Evolutionary conservation across 2,797 vertebrate species (phyloP), one percentile per base, ranked within the genome.

Genomic region (Eptatretus atami): DNA sequence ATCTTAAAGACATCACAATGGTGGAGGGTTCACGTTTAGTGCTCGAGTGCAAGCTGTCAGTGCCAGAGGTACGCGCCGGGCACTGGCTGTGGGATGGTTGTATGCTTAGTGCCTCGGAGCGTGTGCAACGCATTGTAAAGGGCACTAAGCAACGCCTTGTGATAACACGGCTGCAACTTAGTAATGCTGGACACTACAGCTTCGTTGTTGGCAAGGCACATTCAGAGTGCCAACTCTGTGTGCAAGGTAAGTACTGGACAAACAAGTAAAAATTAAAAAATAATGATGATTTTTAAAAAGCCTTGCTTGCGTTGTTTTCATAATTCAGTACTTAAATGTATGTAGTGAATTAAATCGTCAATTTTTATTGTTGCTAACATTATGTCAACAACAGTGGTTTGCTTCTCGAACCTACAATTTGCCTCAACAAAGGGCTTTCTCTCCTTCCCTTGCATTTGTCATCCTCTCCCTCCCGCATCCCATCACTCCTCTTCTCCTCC

Each of bases 21-120:
- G 65, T 83, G 52, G 92, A 98, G 73, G 88, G 92, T 69, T 88
- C 82, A 68, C 95, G 85, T 71, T 82, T 82, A 52, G 80, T 94
- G 15, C 76, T 98, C 0, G 92, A 98, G 75, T 79, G 86, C 69
- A 98, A 98, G 74, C 84, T 98, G 69, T 92, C 92, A 6, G 86
- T 86, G 66, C 77, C 84, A 66, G 86, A 98, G 70, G 73, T 98
- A 60, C 76, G 76, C 66, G 81, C 88, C 1, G 79, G 88, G 65
- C 94, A 94, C 73, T 98, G 92, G 92, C 86, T 80, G 73, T 75
- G 81, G 69, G 77, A 87, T 63, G 82, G 88, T 65, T 79, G 84
- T 44, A 78, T 76, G 6, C 66, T 98, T 71, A 75, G 74, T 15
- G 69, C 80, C 66, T 81, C 78, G 65, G 84, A 94, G 52, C 77